Base-by-base conservation (phyloP, 2,888 invertebrate genomes). In the Willowsia nigromaculata region DNA sequence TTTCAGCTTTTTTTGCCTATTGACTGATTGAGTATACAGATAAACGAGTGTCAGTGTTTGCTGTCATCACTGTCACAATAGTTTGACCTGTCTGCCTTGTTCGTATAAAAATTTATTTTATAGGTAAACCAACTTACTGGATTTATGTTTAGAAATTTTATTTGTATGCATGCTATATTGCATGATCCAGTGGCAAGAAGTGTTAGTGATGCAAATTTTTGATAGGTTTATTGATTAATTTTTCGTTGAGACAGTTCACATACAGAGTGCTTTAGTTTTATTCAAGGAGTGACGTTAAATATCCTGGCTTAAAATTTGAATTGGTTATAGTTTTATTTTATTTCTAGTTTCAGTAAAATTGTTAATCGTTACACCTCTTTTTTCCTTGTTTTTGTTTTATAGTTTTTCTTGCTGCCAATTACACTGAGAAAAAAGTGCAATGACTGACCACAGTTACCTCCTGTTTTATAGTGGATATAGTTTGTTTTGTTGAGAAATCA, bases 401-500 rank as follows among this genome's bases (percentile, higher is more conserved):
- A 78, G 85, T 85, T 85, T 68, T 37, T 27, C 74, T 74, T 56
- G 27, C 74, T 85, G 71, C 68, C 27, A 40, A 50, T 53, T 30
- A 74, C 65, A 15, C 59, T 59, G 18, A 37, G 30, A 71, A 7
- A 82, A 37, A 87, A 62, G 86, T 87, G 86, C 71, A 80, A 87
- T 87, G 86, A 85, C 78, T 65, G 40, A 40, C 40, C 22, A 30
- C 81, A 80, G 62, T 40, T 56, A n/a, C 59, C 27, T 81, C 59
- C 62, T 65, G 43, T 82, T 80, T 71, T 68, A 37, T 82, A 88
- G 82, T 74, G 82, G 53, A 68, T 81, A 62, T 0, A 27, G 37
- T 81, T 59, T 71, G 15, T 22, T 9, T 40, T 82, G 47, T 56
- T n/a, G n/a, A 81, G 40, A 71, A 71, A 43, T 3, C 53, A 56